phyloP scores from a whole-genome alignment of 1,140 invertebrate genomes.

The Drusus annulatus region DNA sequence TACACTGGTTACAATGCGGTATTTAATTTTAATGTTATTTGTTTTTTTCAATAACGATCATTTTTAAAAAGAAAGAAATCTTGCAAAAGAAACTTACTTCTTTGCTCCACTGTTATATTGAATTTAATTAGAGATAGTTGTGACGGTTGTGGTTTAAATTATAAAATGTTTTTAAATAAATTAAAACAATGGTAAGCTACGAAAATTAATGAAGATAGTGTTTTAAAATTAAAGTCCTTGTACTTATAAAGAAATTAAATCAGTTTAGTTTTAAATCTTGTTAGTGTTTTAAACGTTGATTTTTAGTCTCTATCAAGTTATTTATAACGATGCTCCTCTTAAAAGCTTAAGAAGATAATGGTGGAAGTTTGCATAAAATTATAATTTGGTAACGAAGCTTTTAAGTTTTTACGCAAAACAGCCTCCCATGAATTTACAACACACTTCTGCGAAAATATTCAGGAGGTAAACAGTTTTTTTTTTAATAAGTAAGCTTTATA shows the following conservation, averaged over 20 bases:
- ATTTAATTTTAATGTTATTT: no score
- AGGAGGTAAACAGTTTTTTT: slow-evolving; percentile 7
- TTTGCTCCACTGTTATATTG: no score
- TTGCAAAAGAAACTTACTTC: no score
- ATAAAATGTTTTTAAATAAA: no score
- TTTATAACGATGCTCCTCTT: slow-evolving; percentile 6
- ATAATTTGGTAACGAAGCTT: slow-evolving; percentile 13
- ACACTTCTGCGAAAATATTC: slow-evolving; percentile 1
- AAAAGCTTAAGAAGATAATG: slow-evolving; percentile 40
- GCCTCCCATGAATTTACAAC: neutral
- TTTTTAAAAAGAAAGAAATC: no score
- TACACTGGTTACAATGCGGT: no score
- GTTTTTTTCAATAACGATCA: no score
- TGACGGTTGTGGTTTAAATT: no score
- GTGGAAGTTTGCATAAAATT: slow-evolving; percentile 29
- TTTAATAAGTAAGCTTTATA: neutral
- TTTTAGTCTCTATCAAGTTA: slow-evolving; percentile 28
- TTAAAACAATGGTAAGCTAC: no score
- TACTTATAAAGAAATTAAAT: neutral
- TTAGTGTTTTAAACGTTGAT: slow-evolving; percentile 31
- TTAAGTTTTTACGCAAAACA: neutral
- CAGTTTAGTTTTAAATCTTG: slow-evolving; percentile 15
- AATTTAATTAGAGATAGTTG: no score
- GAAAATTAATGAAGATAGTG: neutral
- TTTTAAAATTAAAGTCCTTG: no score